Evolutionary conservation across 2,888 invertebrate species (phyloP).

Genomic region (Stenolophus ochropezus): DNA sequence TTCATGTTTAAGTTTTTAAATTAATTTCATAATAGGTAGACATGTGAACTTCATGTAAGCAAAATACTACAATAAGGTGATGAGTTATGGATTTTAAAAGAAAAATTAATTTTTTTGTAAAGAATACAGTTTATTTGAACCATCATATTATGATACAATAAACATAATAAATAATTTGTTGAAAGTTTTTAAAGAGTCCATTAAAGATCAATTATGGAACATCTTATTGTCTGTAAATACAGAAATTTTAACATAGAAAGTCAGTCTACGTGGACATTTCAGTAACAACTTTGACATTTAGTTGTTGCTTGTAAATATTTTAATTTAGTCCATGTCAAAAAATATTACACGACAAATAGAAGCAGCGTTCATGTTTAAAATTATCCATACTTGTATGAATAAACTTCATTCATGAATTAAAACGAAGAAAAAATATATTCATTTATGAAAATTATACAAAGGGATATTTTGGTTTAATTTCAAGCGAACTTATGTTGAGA

Average conservation of each 20-base stretch:
- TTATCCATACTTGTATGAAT: neutral
- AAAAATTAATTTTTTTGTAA: neutral
- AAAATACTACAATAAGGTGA: too few species aligned
- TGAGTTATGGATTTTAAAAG: neutral
- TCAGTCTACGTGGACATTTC: conserved; percentile 30
- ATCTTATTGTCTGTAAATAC: conserved; percentile 42
- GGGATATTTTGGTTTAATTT: neutral
- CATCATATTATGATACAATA: conserved; percentile 35
- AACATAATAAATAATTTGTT: conserved; percentile 21
- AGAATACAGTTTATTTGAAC: conserved; percentile 43
- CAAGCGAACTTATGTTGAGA: conserved; percentile 4
- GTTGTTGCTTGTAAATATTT: neutral
- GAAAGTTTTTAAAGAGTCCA: conserved; percentile 31
- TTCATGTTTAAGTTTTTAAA: too few species aligned
- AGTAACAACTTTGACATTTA: conserved; percentile 25
- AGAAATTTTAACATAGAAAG: conserved; percentile 17
- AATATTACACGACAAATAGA: neutral
- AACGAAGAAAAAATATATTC: neutral
- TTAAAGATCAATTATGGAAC: conserved; percentile 37
- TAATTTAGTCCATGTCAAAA: conserved; percentile 12
- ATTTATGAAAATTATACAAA: conserved; percentile 27
- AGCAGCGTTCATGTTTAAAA: neutral
- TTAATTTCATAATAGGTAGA: too few species aligned
- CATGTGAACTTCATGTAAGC: too few species aligned
- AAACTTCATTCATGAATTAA: neutral